Base-by-base conservation (phyloP, 1,140 invertebrate genomes). In the Drosophila melanica region DNA sequence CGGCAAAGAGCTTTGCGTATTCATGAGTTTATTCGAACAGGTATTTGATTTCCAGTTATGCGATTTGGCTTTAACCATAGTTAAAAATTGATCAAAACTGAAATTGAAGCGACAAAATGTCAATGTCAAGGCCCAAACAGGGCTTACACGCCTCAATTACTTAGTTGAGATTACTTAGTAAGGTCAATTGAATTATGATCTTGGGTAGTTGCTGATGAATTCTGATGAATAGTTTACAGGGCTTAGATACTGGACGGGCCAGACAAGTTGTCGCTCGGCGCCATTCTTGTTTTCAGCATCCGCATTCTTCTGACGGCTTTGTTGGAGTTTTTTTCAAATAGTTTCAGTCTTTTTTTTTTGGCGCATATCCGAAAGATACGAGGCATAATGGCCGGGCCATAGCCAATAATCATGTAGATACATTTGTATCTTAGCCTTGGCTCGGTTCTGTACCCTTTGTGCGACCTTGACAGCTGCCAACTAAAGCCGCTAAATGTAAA, bases 281-380 rank as follows among this genome's bases (percentile, higher is more conserved):
- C 33, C 10, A 35, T 35, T 35, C 33, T 35, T 10, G 33, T 35
- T 35, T 27, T 35, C 53, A 50, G 57, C 66, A 70, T 70, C 67
- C 67, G 67, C 58, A 70, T 70, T 62, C 58, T 48, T n/a, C n/a
- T 54, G 12, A 14, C 20, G 23, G n/a, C 59, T 45, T 53, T 70
- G 58, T 48, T 27, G 27, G 27, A 27, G 27, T 27, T 27, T 27
- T 0, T 58, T 10, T 12, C n/a, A n/a, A n/a, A n/a, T n/a, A n/a
- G n/a, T 20, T 11, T 47, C 4, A 0, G 4, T 3, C n/a, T 9
- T 50, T 50, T n/a, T 1, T 27, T 5, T 27, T 50, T 16, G 27
- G 14, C 57, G 47, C 45, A 51, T 57, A 70, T 70, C 51, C 48
- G 50, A 55, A 33, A 41, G 50, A 64, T 70, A 69, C 27, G 44